These are phyloP conservation scores for Mesoclemmys tuberculata DNA, from an alignment of 2,113 vertebrate species.

Conservation along the genomic window DNA sequence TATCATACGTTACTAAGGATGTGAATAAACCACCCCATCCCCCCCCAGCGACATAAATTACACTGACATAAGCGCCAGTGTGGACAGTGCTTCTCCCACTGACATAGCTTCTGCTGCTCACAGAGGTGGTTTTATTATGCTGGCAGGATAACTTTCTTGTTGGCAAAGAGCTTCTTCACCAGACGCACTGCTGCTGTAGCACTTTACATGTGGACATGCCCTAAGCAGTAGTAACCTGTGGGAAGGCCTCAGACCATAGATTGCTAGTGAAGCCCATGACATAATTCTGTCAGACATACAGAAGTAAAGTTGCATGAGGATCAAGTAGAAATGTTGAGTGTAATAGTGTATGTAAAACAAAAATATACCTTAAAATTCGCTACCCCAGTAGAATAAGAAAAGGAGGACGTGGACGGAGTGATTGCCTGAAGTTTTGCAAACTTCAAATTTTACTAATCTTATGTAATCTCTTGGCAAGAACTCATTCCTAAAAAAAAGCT, in stretches of 20 bases:
- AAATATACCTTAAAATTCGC: neutral
- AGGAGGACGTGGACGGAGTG: neutral
- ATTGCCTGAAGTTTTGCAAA: neutral
- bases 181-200: no score
- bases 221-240: neutral
- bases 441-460: neutral
- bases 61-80: no score
- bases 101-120: no score
- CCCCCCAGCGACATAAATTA: no score
- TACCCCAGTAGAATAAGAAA: neutral
- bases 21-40: no score
- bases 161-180: no score
- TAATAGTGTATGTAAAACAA: neutral
- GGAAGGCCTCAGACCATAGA: neutral
- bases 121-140: no score
- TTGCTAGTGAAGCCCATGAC: neutral
- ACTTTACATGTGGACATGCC: no score
- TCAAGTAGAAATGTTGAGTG: neutral
- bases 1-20: no score
- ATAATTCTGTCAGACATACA: slow-evolving; percentile 14
- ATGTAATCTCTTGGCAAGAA: neutral
- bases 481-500: neutral
- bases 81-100: no score
- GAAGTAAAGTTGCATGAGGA: neutral
- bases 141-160: no score